A percentile compares a stretch with the other conserved stretches of the same genome.
These are phyloP conservation scores for Tenrec ecaudatus DNA, from an alignment of 2,113 vertebrate genomes.

Conservation along the genomic window DNA sequence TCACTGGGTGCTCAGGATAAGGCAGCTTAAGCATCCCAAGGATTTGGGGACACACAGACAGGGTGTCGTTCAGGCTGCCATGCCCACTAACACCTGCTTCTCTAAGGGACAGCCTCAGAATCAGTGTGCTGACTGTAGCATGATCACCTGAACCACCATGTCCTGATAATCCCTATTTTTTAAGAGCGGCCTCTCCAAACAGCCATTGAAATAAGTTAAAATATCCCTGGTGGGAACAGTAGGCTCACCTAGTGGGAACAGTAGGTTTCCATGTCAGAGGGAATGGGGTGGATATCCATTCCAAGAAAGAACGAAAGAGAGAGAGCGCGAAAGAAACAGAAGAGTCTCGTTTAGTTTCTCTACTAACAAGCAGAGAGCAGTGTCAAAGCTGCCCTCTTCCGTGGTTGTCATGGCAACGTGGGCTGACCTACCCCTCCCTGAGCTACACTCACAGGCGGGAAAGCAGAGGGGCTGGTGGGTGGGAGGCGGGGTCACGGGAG, in stretches of 20 bases:
- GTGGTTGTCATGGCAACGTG: conserved; percentile 34
- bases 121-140: not conserved
- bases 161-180: not conserved
- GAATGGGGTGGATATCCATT: not conserved
- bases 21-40: not conserved
- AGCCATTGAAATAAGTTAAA: not conserved
- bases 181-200: not conserved
- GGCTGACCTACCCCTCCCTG: not conserved
- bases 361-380: not conserved
- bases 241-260: not conserved
- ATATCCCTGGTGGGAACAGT: not conserved
- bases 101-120: not conserved
- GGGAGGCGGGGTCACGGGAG: not conserved
- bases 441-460: not conserved
- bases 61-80: not conserved
- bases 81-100: not conserved
- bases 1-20: not conserved
- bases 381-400: conserved; percentile 32
- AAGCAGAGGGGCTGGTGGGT: too few relatives aligned
- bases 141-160: not conserved
- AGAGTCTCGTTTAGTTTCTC: not conserved
- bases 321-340: too few relatives aligned
- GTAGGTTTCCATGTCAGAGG: conserved; percentile 18
- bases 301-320: not conserved
- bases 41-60: not conserved